phyloP scores from a whole-genome alignment of 2,113 vertebrate species.

The Rhinogobius similis region DNA sequence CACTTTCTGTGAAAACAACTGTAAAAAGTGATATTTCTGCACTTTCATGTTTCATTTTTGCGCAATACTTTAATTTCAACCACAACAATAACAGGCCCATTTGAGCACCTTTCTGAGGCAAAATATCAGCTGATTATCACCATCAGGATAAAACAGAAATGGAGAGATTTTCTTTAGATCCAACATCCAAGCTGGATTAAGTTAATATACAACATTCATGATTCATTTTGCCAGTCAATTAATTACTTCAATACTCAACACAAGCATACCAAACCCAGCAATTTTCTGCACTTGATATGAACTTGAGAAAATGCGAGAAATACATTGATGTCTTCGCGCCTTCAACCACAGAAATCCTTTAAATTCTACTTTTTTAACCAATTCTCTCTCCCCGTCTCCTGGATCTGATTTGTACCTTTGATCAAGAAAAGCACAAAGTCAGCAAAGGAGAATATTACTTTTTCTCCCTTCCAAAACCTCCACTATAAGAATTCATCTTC shows the following conservation, averaged over 20 bases:
- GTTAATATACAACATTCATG: neutral
- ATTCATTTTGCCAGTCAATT: neutral
- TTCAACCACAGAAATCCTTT: neutral
- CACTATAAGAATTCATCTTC: conserved; percentile 42
- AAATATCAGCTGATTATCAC: no score
- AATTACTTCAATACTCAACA: neutral
- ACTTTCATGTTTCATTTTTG: no score
- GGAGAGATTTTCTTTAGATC: no score
- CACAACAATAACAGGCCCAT: no score
- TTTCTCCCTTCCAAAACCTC: conserved; percentile 39
- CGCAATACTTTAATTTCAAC: no score
- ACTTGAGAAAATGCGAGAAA: neutral
- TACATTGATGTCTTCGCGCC: neutral
- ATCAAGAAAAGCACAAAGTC: conserved; percentile 34
- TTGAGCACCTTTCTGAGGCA: no score
- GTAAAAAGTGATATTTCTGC: no score
- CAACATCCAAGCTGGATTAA: no score
- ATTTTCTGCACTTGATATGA: neutral
- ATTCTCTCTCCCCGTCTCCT: conserved; percentile 2
- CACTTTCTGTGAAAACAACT: no score
- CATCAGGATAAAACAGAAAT: no score
- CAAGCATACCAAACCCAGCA: neutral
- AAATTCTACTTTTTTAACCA: neutral
- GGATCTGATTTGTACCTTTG: conserved; percentile 22
- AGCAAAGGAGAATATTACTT: conserved; percentile 30